Evolutionary conservation across 2,888 invertebrate genomes (phyloP).

Genomic region (Pharmacophagus antenor): DNA sequence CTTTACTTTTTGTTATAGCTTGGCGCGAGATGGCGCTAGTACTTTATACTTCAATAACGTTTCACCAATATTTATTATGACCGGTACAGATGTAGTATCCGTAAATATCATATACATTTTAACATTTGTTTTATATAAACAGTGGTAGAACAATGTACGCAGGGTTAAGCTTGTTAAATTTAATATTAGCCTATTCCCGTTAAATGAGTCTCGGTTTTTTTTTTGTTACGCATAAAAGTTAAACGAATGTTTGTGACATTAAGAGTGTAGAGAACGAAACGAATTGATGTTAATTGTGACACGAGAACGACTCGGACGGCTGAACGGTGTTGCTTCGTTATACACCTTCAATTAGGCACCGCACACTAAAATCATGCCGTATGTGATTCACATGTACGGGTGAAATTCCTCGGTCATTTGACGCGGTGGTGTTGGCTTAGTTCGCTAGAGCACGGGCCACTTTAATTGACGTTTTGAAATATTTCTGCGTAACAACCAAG

Average conservation of each 20-base stretch:
- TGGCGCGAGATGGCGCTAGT: too few species aligned
- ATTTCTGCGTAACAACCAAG: conserved; percentile 8
- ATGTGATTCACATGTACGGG: conserved; percentile 58
- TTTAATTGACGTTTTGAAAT: conserved; percentile 25
- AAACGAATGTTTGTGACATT: neutral
- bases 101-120: too few species aligned
- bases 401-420: conserved; percentile 58
- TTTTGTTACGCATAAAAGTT: neutral
- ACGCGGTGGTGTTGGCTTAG: conserved; percentile 49
- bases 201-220: neutral
- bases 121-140: too few species aligned
- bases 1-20: too few species aligned
- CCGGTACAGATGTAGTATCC: too few species aligned
- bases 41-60: too few species aligned
- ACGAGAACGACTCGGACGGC: conserved; percentile 14
- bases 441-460: conserved; percentile 40
- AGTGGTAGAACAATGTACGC: too few species aligned
- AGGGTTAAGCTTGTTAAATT: too few species aligned
- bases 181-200: neutral
- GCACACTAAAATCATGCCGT: conserved; percentile 50
- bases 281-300: conserved; percentile 24
- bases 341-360: conserved; percentile 53
- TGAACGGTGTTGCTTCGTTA: conserved; percentile 43
- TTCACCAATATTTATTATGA: too few species aligned
- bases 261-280: neutral